Percentiles rank a stretch among this genome's conserved stretches.
Conservation (phyloP, 1,140 invertebrate genomes). For the Heliconius nattereri region DNA sequence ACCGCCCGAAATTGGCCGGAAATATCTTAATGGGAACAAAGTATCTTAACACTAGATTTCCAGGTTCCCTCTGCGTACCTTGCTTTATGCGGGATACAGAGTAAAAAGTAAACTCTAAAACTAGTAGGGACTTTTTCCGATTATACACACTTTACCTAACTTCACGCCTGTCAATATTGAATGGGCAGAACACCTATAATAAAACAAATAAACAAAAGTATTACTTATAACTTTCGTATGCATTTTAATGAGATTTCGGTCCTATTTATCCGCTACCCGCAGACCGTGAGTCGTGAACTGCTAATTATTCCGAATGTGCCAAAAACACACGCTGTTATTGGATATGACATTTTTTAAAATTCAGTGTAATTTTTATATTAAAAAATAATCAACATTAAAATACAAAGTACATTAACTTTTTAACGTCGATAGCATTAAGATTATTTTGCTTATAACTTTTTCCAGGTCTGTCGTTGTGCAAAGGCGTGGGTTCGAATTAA, state of each 20-base stretch:
- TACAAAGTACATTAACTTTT: no score
- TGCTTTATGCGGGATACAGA: background rate
- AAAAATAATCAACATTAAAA: background rate
- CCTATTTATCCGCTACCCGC: constrained; percentile 2
- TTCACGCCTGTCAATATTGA: no score
- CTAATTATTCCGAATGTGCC: constrained; percentile 2
- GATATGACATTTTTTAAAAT: background rate
- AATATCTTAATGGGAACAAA: no score
- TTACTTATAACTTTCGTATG: background rate
- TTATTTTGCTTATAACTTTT: no score
- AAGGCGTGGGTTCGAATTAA: no score
- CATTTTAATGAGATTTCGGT: background rate
- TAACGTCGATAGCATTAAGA: no score
- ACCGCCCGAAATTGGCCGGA: no score
- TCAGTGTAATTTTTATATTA: background rate
- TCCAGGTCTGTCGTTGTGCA: no score
- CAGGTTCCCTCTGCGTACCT: background rate
- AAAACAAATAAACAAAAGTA: background rate
- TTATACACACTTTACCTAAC: no score
- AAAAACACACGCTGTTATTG: background rate
- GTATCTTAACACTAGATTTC: background rate
- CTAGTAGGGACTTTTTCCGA: no score
- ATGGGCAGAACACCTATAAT: background rate
- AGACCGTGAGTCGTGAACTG: background rate
- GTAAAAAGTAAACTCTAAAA: background rate